phyloP scores from a whole-genome alignment of 2,888 invertebrate species.

The Rotaria magnacalcarata region DNA sequence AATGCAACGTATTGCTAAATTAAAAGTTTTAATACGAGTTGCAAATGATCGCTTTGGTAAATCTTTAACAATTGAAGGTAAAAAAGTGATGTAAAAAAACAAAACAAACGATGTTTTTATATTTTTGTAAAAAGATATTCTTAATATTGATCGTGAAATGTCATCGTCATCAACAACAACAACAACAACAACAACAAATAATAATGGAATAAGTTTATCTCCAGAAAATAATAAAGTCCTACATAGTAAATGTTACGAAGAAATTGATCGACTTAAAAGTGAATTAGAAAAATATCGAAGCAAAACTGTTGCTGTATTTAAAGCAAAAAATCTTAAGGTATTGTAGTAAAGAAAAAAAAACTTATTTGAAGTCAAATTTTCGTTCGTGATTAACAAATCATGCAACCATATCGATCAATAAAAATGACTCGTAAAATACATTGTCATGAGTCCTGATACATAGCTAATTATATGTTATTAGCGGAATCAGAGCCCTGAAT shows the following conservation, averaged over 20 bases:
- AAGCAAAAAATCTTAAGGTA: not conserved
- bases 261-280: constrained; percentile 6
- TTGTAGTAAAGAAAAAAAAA: not conserved
- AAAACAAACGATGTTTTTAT: not conserved
- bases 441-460: too few relatives aligned
- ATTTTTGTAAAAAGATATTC: not conserved
- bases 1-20: not conserved
- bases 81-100: too few relatives aligned
- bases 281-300: constrained; percentile 27
- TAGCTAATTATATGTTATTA: too few relatives aligned
- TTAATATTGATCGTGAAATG: constrained; percentile 27
- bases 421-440: too few relatives aligned
- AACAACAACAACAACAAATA: not conserved
- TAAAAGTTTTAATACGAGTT: constrained; percentile 19
- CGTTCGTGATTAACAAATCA: too few relatives aligned
- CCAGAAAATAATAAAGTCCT: not conserved
- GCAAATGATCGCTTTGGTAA: constrained; percentile 29
- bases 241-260: constrained; percentile 30
- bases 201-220: not conserved
- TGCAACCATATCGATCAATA: too few relatives aligned
- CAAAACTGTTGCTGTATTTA: constrained; percentile 24
- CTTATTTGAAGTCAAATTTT: too few relatives aligned
- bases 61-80: constrained; percentile 33
- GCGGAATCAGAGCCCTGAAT: too few relatives aligned
- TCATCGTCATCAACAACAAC: not conserved